Evolutionary conservation across 2,113 vertebrate species (phyloP).

Genomic region (Psilopogon haemacephalus): DNA sequence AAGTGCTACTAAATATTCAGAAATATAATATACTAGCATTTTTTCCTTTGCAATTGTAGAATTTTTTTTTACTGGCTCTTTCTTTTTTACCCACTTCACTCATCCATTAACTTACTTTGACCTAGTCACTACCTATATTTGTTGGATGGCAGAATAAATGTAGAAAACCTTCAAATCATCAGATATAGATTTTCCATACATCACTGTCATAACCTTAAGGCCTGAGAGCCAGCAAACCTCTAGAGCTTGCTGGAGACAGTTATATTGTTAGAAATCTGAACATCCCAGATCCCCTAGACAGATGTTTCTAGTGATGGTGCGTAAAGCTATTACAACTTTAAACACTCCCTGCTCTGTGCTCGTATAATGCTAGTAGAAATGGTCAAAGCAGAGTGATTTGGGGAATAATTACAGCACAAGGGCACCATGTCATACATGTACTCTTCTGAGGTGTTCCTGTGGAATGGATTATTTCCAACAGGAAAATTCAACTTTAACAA

Average conservation of each 20-base stretch:
- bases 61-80: neutral
- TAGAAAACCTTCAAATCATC: conserved; percentile 22
- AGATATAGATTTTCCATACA: conserved; percentile 23
- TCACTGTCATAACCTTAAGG: conserved; percentile 38
- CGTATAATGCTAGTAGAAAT: neutral
- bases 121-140: neutral
- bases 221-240: neutral
- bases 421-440: rapidly evolving
- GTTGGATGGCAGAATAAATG: conserved; percentile 1
- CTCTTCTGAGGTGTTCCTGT: neutral
- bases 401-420: neutral
- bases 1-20: neutral
- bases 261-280: neutral
- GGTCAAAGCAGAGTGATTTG: neutral
- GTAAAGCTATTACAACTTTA: neutral
- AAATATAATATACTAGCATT: neutral
- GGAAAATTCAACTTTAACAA: neutral
- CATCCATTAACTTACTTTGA: neutral
- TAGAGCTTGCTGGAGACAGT: neutral
- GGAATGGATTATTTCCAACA: neutral
- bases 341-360: neutral
- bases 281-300: neutral
- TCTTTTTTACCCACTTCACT: neutral
- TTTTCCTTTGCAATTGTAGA: neutral
- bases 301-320: neutral